A percentile compares a stretch with the other conserved stretches of the same genome.
These are phyloP conservation scores for Trisateles emortualis DNA, from an alignment of 2,888 invertebrate genomes.

Conservation along the genomic window DNA sequence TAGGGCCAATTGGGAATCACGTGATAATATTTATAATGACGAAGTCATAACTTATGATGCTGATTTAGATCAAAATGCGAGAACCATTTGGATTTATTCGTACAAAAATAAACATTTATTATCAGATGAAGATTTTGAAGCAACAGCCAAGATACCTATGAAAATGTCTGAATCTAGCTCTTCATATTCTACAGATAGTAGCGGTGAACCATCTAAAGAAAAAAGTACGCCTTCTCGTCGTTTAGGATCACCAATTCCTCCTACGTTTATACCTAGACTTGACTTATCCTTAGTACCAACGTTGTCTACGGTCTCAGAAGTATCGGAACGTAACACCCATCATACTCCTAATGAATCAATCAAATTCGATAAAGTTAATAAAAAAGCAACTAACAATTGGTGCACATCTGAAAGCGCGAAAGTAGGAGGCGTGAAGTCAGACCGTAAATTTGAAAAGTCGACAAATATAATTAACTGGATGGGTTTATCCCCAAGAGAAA, in stretches of 20 bases:
- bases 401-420: slow-evolving; percentile 42
- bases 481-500: slow-evolving; percentile 69
- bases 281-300: slow-evolving; percentile 63
- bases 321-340: slow-evolving; percentile 62
- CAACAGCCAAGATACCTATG: slow-evolving; percentile 53
- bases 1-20: slow-evolving; percentile 34
- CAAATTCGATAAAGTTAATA: slow-evolving; percentile 33
- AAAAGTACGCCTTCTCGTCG: slow-evolving; percentile 33
- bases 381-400: slow-evolving; percentile 61
- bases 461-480: slow-evolving; percentile 62
- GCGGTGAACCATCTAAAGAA: slow-evolving; percentile 39
- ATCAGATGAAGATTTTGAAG: slow-evolving; percentile 57
- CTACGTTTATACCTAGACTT: slow-evolving; percentile 63
- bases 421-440: slow-evolving; percentile 14
- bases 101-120: slow-evolving; percentile 68
- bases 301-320: slow-evolving; percentile 74
- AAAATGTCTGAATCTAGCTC: slow-evolving; percentile 52
- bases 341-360: slow-evolving; percentile 37
- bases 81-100: slow-evolving; percentile 74
- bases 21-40: slow-evolving; percentile 43
- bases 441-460: slow-evolving; percentile 40
- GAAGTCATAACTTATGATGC: slow-evolving; percentile 52
- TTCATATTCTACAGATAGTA: slow-evolving; percentile 52
- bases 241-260: slow-evolving; percentile 66
- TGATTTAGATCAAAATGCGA: slow-evolving; percentile 54